phyloP scores from a whole-genome alignment of 2,888 invertebrate species.

The Eulithis testata region DNA sequence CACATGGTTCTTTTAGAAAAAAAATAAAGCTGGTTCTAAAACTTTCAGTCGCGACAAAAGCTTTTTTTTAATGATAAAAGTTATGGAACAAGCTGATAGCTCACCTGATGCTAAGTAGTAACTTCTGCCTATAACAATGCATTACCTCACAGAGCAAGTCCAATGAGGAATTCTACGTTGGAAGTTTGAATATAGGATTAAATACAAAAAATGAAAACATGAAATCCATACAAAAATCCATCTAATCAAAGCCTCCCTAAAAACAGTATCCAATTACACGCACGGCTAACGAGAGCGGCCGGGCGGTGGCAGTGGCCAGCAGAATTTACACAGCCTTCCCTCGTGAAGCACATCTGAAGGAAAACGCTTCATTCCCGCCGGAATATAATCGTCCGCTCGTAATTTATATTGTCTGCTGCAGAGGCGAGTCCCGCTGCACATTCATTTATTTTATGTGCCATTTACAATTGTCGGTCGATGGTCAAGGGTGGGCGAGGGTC shows the following conservation, averaged over 20 bases:
- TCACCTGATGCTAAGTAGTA: too few relatives aligned
- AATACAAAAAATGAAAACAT: slow-evolving; percentile 28
- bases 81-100: too few relatives aligned
- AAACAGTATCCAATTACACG: slow-evolving; percentile 72
- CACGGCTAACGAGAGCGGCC: slow-evolving; percentile 66
- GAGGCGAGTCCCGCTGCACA: slow-evolving; percentile 85
- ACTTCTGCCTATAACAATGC: too few relatives aligned
- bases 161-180: too few relatives aligned
- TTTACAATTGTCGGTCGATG: slow-evolving; percentile 86
- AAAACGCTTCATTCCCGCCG: slow-evolving; percentile 82
- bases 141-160: too few relatives aligned
- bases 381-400: slow-evolving; percentile 85
- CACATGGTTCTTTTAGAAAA: neutral
- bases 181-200: too few relatives aligned
- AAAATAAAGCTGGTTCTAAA: too few relatives aligned
- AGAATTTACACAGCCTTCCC: slow-evolving; percentile 60
- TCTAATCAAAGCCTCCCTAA: slow-evolving; percentile 66
- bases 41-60: too few relatives aligned
- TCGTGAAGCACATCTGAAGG: slow-evolving; percentile 76
- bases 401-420: slow-evolving; percentile 86
- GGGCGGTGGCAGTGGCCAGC: slow-evolving; percentile 48
- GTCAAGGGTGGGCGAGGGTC: slow-evolving; percentile 79
- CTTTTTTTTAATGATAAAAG: too few relatives aligned
- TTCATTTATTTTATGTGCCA: slow-evolving; percentile 86
- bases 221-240: slow-evolving; percentile 41